phyloP scores from a whole-genome alignment of 2,888 invertebrate genomes.

The Drosophila sordidapex region DNA sequence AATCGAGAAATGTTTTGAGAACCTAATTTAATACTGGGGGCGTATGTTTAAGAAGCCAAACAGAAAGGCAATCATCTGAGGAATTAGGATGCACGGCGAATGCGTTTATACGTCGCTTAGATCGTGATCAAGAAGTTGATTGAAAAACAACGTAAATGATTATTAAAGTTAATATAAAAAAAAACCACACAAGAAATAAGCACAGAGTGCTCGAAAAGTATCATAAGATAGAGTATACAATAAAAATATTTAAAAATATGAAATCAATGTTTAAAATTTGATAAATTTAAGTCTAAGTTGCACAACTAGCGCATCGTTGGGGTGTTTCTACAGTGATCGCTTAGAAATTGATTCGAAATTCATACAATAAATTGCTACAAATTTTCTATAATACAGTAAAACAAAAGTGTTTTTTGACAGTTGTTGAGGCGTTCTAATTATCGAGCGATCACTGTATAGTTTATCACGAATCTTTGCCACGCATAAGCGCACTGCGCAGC shows the following conservation, averaged over 20 bases:
- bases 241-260: not conserved
- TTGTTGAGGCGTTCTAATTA: not conserved
- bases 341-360: not conserved
- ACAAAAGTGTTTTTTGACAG: not conserved
- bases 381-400: not conserved
- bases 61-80: slow-evolving; percentile 8
- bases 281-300: slow-evolving; percentile 4
- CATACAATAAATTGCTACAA: not conserved
- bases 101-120: slow-evolving; percentile 42
- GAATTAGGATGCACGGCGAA: slow-evolving; percentile 13
- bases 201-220: not conserved
- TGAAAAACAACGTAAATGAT: not conserved
- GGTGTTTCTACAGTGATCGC: slow-evolving; percentile 2
- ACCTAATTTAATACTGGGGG: slow-evolving; percentile 18
- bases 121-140: not conserved
- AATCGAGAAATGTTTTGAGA: slow-evolving; percentile 9
- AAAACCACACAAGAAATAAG: not conserved
- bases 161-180: not conserved
- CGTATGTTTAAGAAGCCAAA: slow-evolving; percentile 55
- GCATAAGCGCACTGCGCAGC: slow-evolving; percentile 50
- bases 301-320: slow-evolving; percentile 30
- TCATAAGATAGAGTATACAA: not conserved
- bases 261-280: not conserved
- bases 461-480: slow-evolving; percentile 27
- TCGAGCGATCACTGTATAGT: not conserved